phyloP scores from a whole-genome alignment of 2,113 vertebrate genomes.

The Pycnonotus jocosus region DNA sequence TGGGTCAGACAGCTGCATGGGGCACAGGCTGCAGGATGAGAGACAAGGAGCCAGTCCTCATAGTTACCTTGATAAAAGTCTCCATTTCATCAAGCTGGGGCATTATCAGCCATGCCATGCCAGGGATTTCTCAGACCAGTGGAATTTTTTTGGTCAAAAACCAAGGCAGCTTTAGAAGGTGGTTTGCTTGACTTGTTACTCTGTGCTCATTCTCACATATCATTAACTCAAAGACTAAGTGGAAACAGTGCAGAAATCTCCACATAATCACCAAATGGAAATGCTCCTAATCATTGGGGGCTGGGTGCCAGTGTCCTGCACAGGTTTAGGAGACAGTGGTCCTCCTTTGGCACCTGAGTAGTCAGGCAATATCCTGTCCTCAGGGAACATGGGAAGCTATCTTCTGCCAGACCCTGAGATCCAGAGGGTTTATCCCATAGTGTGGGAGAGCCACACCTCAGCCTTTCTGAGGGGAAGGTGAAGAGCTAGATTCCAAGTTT shows the following conservation, averaged over 20 bases:
- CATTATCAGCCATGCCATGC: background rate
- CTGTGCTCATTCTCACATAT: background rate
- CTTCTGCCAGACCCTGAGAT: background rate
- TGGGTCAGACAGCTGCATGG: background rate
- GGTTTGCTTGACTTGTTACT: background rate
- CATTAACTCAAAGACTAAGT: background rate
- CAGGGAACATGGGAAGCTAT: rapidly evolving
- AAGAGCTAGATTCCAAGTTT: background rate
- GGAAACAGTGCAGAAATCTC: background rate
- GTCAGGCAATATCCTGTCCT: background rate
- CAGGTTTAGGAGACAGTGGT: background rate
- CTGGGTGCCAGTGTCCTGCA: background rate
- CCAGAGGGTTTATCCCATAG: background rate
- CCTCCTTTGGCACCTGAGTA: background rate
- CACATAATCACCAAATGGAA: background rate
- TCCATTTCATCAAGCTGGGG: background rate
- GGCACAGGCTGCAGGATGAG: background rate
- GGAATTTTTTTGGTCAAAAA: background rate
- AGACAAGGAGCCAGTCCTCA: background rate
- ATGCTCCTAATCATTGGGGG: background rate
- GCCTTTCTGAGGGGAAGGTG: background rate
- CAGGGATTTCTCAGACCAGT: background rate
- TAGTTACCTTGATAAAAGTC: background rate
- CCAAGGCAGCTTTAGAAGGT: background rate
- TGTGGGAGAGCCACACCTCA: background rate